phyloP scores from a whole-genome alignment of 2,888 invertebrate species.

The Antheraea yamamai region DNA sequence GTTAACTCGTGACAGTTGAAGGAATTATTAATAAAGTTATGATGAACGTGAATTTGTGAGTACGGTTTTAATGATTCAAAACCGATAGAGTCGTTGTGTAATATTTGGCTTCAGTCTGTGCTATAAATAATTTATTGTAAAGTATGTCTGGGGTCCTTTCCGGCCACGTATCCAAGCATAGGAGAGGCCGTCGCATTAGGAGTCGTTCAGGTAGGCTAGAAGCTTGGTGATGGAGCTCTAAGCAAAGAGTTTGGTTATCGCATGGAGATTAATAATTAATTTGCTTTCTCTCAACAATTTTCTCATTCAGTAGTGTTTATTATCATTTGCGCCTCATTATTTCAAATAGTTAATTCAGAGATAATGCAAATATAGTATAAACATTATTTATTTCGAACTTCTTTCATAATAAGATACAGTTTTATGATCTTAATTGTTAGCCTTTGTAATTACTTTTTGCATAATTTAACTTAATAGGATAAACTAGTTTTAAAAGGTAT shows the following conservation, averaged over 20 bases:
- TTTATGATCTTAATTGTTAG: background rate
- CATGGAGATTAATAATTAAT: slow-evolving; percentile 47
- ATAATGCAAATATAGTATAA: background rate
- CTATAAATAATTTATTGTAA: slow-evolving; percentile 32
- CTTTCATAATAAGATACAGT: background rate
- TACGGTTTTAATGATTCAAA: slow-evolving; percentile 51
- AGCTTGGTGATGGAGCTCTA: slow-evolving; percentile 57
- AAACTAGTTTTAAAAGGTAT: background rate
- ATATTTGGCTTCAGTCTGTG: slow-evolving; percentile 36
- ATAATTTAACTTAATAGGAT: background rate
- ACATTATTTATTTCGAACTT: background rate
- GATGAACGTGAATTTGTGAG: slow-evolving; percentile 64
- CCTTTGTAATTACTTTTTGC: background rate
- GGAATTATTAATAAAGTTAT: slow-evolving; percentile 37
- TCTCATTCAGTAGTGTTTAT: background rate
- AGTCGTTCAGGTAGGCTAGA: slow-evolving; percentile 71
- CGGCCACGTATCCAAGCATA: slow-evolving; percentile 70
- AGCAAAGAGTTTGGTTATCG: slow-evolving; percentile 55
- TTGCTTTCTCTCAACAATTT: slow-evolving; percentile 2
- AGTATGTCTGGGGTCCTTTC: slow-evolving; percentile 71
- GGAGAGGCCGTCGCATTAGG: slow-evolving; percentile 63
- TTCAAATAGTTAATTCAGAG: background rate
- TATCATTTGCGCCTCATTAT: slow-evolving; percentile 14
- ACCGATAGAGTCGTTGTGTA: slow-evolving; percentile 51
- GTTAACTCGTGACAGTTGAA: slow-evolving; percentile 38